Percentiles rank a stretch among this genome's conserved stretches.
Evolutionary conservation across 2,888 invertebrate genomes (phyloP).

Genomic region (Dolomedes plantarius): DNA sequence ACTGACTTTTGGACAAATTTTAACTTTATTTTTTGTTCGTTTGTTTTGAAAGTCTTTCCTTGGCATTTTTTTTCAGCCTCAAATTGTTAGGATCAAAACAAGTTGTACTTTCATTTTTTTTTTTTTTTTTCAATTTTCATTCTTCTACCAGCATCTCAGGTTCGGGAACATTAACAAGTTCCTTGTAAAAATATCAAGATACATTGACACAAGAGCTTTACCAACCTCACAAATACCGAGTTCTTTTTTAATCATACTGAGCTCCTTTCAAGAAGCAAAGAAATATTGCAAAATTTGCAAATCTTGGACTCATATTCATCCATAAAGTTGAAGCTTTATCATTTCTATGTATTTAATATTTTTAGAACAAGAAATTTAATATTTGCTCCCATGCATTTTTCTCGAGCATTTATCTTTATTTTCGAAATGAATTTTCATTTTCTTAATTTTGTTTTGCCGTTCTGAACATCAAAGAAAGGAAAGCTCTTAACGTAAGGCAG

Average conservation of each 20-base stretch:
- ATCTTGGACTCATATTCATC: neutral
- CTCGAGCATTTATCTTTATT: neutral
- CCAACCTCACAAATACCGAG: neutral
- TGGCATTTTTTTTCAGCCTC: constrained; percentile 6
- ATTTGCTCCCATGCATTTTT: neutral
- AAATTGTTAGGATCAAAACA: constrained; percentile 54
- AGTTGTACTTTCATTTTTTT: constrained; percentile 10
- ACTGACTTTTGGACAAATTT: constrained; percentile 11
- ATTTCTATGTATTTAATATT: neutral
- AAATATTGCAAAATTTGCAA: neutral
- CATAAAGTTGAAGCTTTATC: neutral
- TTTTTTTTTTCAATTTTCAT: constrained; percentile 28
- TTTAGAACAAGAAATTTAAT: neutral
- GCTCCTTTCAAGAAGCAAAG: neutral
- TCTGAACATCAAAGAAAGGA: no score
- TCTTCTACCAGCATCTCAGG: constrained; percentile 43
- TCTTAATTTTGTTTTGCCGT: neutral
- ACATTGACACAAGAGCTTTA: neutral
- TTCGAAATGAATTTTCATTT: neutral
- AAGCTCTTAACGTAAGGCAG: neutral
- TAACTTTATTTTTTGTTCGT: constrained; percentile 12
- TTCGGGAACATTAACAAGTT: neutral
- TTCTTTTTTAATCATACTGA: neutral
- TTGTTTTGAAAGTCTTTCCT: constrained; percentile 13
- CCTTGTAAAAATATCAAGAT: neutral